phyloP scores from a whole-genome alignment of 64 coral and sea anemone species.

The Montipora sp. region DNA sequence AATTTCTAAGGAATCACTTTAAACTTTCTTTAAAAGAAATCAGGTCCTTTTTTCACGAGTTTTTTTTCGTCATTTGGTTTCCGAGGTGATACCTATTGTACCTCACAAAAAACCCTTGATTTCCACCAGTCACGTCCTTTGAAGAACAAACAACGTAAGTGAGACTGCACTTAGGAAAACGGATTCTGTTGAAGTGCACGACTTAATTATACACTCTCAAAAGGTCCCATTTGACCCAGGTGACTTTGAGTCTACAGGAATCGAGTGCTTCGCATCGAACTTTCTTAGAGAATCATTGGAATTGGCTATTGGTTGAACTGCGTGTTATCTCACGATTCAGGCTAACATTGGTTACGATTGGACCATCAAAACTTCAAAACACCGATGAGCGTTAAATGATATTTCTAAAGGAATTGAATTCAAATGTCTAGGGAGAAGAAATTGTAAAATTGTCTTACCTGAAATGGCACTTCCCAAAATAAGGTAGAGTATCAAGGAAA shows the following conservation, averaged over 20 bases:
- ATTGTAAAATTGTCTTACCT: not conserved
- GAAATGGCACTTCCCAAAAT: not conserved
- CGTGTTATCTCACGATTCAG: not conserved
- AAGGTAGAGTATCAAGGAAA: not conserved
- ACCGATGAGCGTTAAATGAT: not conserved
- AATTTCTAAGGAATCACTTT: too few relatives aligned
- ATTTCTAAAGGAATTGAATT: too few relatives aligned
- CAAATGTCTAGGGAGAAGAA: not conserved
- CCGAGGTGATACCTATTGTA: not conserved
- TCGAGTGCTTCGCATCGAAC: not conserved
- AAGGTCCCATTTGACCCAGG: not conserved
- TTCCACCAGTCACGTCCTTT: not conserved
- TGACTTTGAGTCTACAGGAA: not conserved
- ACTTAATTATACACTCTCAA: conserved; percentile 3
- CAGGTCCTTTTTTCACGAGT: too few relatives aligned
- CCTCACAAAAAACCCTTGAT: not conserved
- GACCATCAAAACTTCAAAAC: not conserved
- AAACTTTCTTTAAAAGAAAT: too few relatives aligned
- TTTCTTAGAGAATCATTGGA: not conserved
- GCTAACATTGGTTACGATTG: too few relatives aligned
- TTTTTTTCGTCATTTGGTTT: too few relatives aligned
- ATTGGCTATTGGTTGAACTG: not conserved
- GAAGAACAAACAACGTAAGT: conserved; percentile 8
- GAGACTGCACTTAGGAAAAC: not conserved
- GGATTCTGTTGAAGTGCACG: not conserved